Percentiles rank a stretch among this genome's conserved stretches.
Evolutionary conservation across 2,113 vertebrate species (phyloP).

Genomic region (Ochotona curzoniae): DNA sequence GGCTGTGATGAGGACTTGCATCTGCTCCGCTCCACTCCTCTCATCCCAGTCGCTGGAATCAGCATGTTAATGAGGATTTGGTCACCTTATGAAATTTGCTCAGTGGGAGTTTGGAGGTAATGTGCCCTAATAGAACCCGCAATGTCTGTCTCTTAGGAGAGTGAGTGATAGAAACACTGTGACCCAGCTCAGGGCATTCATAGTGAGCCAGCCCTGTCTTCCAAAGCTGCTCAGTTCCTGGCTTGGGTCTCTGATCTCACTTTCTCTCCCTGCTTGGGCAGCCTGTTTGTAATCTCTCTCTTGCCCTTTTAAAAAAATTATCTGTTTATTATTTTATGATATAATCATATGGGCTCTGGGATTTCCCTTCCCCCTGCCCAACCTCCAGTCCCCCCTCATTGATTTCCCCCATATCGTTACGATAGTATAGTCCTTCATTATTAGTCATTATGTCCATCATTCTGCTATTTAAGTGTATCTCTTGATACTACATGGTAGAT

Average conservation of each 20-base stretch:
- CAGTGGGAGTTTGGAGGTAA: slow-evolving; percentile 29
- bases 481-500: neutral
- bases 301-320: too few relatives aligned
- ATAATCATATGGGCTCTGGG: too few relatives aligned
- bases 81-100: neutral
- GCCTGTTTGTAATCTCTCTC: neutral
- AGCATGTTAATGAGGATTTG: slow-evolving; percentile 41
- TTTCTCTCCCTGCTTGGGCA: neutral
- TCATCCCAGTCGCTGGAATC: neutral
- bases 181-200: neutral
- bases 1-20: slow-evolving; percentile 18
- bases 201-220: neutral
- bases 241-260: neutral
- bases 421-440: too few relatives aligned
- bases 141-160: neutral
- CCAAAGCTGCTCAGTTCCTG: neutral
- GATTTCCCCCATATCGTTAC: too few relatives aligned
- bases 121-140: neutral
- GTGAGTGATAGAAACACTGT: slow-evolving; percentile 7
- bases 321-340: too few relatives aligned
- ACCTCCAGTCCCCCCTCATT: too few relatives aligned
- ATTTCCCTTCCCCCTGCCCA: too few relatives aligned
- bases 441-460: too few relatives aligned
- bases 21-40: too few relatives aligned
- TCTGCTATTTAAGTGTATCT: too few relatives aligned